A percentile compares a stretch with the other conserved stretches of the same genome.
Conservation (phyloP, 2,888 invertebrate genomes). For the Drepanosiphum platanoidis region DNA sequence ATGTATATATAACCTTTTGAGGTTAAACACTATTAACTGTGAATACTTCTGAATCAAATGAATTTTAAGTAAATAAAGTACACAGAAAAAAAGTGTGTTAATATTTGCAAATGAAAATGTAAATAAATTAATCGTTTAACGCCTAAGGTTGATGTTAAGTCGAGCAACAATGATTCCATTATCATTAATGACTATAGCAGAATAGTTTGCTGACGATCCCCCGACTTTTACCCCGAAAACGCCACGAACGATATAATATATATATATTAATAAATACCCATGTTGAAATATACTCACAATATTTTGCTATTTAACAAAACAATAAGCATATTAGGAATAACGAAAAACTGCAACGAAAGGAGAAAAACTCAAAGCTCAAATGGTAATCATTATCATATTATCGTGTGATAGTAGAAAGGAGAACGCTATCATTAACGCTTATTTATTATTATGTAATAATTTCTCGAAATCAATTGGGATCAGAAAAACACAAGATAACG, state of each 20-base stretch:
- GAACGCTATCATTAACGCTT: not conserved
- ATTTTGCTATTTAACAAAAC: not conserved
- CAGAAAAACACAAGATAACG: not conserved
- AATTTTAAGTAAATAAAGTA: not conserved
- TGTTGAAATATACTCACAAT: not conserved
- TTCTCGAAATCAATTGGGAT: not conserved
- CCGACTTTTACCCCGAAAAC: too few relatives aligned
- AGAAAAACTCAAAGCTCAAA: not conserved
- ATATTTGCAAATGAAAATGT: not conserved
- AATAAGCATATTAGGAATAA: not conserved
- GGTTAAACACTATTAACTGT: not conserved
- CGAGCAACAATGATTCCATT: not conserved
- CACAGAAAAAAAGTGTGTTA: not conserved
- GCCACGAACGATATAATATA: not conserved
- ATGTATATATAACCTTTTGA: constrained; percentile 4
- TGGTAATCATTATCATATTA: not conserved
- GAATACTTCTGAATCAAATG: not conserved
- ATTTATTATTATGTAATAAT: not conserved
- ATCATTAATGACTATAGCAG: not conserved
- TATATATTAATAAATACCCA: not conserved
- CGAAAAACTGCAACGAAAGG: not conserved
- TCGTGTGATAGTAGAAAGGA: not conserved
- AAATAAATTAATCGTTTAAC: not conserved
- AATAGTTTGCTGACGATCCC: not conserved
- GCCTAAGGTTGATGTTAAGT: too few relatives aligned